A percentile compares a stretch with the other conserved stretches of the same genome.
These are phyloP conservation scores for Eumeta japonica DNA, from an alignment of 1,140 invertebrate species.

Conservation along the genomic window DNA sequence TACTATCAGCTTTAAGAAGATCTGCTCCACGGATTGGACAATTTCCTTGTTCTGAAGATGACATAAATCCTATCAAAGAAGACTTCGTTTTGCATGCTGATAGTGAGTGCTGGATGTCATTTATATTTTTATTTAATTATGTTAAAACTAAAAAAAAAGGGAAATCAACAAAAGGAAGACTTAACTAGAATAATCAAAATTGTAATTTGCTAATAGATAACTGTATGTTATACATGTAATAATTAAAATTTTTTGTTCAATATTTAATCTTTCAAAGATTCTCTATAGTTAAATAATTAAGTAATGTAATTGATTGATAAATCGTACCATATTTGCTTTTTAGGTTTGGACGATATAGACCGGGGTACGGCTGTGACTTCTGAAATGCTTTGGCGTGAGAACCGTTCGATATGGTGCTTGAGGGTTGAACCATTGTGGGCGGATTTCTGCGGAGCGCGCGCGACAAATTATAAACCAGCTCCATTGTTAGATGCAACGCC, in stretches of 20 bases:
- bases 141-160: background rate
- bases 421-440: conserved; percentile 88
- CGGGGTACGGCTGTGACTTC: conserved; percentile 47
- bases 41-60: conserved; percentile 30
- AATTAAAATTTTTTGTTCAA: too few species aligned
- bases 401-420: conserved; percentile 84
- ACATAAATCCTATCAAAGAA: conserved; percentile 38
- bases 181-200: background rate
- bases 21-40: conserved; percentile 27
- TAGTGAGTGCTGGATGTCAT: conserved; percentile 20
- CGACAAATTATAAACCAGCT: conserved; percentile 71
- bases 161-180: conserved; percentile 1
- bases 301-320: too few species aligned
- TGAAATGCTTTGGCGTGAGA: conserved; percentile 80
- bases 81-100: conserved; percentile 44
- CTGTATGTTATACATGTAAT: too few species aligned
- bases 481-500: conserved; percentile 90
- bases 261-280: too few species aligned
- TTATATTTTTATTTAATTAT: background rate
- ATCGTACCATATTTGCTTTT: background rate
- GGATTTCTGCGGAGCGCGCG: conserved; percentile 82
- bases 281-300: too few species aligned
- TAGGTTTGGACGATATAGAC: conserved; percentile 42
- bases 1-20: conserved; percentile 28
- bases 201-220: too few species aligned